Percentiles rank a stretch among this genome's conserved stretches.
Conservation (phyloP, 2,797 vertebrate genomes). For the Hippopotamyrus pictus region DNA sequence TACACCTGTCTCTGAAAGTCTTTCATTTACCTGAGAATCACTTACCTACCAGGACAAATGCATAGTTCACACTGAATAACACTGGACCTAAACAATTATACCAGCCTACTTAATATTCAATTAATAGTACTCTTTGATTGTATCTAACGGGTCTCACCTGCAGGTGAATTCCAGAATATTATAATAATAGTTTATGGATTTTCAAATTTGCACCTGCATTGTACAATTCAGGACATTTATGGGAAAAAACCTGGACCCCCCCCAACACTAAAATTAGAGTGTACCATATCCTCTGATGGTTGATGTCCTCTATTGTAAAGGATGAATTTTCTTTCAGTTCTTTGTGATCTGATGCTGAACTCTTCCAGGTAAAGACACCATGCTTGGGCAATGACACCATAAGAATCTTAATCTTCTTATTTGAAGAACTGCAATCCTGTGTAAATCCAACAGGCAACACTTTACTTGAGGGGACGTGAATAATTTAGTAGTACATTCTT, state of each 20-base stretch:
- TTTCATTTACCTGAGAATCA: neutral
- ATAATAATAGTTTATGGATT: neutral
- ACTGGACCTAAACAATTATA: neutral
- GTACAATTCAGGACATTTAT: neutral
- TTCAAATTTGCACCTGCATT: neutral
- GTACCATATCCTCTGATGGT: constrained; percentile 75
- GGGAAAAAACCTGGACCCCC: neutral
- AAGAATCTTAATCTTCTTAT: constrained; percentile 77
- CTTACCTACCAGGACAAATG: neutral
- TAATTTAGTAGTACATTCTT: neutral
- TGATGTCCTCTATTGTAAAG: constrained; percentile 91
- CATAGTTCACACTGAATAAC: neutral
- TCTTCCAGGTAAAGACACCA: constrained; percentile 66
- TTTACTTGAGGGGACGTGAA: neutral
- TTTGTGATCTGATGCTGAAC: constrained; percentile 48
- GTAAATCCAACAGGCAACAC: neutral
- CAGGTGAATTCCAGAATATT: neutral
- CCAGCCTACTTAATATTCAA: neutral
- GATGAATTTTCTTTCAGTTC: constrained; percentile 76
- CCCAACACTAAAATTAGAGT: neutral
- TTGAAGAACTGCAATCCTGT: constrained; percentile 72
- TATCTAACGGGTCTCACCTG: neutral
- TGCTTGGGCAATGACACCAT: constrained; percentile 81
- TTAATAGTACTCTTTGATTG: neutral
- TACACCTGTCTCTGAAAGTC: neutral